A percentile compares a stretch with the other conserved stretches of the same genome.
Conservation (phyloP, 2,888 invertebrate genomes). For the Gymnocheta viridis region DNA sequence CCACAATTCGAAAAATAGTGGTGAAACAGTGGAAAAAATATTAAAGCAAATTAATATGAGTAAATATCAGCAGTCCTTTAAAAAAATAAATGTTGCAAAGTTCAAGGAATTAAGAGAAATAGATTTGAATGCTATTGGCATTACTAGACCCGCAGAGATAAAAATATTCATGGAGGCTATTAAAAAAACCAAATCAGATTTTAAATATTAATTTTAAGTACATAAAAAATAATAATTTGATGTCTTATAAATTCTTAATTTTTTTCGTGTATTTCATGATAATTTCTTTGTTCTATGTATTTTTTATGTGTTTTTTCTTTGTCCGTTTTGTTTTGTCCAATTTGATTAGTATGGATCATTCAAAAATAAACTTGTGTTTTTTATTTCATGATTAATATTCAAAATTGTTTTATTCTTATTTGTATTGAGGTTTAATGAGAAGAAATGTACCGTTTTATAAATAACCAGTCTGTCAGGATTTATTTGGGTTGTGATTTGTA, state of each 20-base stretch:
- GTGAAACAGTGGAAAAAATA: conserved; percentile 26
- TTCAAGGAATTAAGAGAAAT: conserved; percentile 50
- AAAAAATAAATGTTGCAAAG: conserved; percentile 43
- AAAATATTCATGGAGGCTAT: conserved; percentile 41
- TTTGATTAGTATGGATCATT: conserved; percentile 17
- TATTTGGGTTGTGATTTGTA: conserved; percentile 33
- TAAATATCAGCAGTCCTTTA: conserved; percentile 46
- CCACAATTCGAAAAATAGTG: neutral
- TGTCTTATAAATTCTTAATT: neutral
- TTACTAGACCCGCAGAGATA: conserved; percentile 48
- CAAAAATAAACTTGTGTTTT: conserved; percentile 40
- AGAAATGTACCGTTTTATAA: neutral
- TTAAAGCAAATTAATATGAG: conserved; percentile 56
- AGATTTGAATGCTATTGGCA: conserved; percentile 63
- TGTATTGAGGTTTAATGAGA: neutral
- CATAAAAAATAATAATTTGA: too few relatives aligned
- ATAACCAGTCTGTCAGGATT: conserved; percentile 32
- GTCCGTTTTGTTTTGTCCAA: neutral
- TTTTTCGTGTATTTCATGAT: neutral
- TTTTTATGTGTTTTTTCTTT: conserved; percentile 18
- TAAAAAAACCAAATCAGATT: conserved; percentile 15
- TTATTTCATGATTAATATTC: conserved; percentile 41
- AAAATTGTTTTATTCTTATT: conserved; percentile 19
- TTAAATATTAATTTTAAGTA: neutral
- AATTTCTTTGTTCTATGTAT: neutral